Base-by-base conservation (phyloP, 2,888 invertebrate species). In the Germaria angustata region DNA sequence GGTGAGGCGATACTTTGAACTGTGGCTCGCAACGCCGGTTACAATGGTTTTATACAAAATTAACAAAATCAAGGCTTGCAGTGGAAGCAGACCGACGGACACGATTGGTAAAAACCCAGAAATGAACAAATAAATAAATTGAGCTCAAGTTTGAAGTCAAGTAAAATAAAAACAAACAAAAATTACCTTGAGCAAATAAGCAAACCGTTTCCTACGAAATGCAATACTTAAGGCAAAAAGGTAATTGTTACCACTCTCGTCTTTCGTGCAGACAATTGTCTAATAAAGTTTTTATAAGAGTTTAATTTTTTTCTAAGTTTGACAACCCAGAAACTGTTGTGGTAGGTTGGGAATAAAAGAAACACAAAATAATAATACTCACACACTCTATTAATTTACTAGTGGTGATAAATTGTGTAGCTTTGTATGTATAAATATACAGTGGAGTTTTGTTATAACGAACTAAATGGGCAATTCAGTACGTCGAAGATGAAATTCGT, bases 21-120 rank as follows among this genome's bases (percentile, higher is more conserved):
- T 90, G 89, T 87, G 86, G 59, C 82, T 84, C 76, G 84, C 86
- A 84, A 84, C 84, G 68, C 80, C 84, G 77, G 84, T 81, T 80
- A 79, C 86, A 86, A 88, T 85, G 86, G 73, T 87, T 90, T 90
- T 90, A 90, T 90, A 90, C 86, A 87, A 89, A 87, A 86, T 81
- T 24, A 65, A 49, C 36, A 80, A 75, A 69, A 77, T 72, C 73
- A 55, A 34, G 72, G 72, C 57, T 57, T 61, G 46, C 46, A 66
- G 69, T 79, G 55, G 75, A 32, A 63, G 13, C 59, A 44, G 34
- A 46, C 46, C n/a, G 51, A 53, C 65, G 11, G 68, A 55, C 32
- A 44, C 22, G 61, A 76, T 76, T 76, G 79, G 82, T 75, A 76
- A 82, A 80, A 82, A 75, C 79, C 82, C 82, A 75, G 71, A 81